These are phyloP conservation scores for Potorous gilbertii DNA, from an alignment of 2,797 vertebrate genomes.

Conservation along the genomic window DNA sequence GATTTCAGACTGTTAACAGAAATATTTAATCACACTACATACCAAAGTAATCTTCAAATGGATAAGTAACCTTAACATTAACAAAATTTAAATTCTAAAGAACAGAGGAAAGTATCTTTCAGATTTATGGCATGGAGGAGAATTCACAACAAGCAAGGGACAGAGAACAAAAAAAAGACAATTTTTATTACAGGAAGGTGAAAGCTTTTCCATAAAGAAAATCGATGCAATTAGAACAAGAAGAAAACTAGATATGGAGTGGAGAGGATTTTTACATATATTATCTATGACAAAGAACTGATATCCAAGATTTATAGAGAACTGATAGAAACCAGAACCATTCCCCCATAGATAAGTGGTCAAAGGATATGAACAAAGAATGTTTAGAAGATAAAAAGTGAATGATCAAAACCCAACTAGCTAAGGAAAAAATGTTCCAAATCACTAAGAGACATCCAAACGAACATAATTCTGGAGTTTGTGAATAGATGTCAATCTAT, in stretches of 20 bases:
- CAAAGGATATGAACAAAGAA: background rate
- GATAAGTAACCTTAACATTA: background rate
- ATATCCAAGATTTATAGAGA: background rate
- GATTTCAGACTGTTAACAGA: background rate
- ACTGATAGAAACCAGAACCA: background rate
- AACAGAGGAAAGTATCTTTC: too few relatives aligned
- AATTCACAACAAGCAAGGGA: background rate
- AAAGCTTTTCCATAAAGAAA: background rate
- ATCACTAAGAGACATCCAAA: background rate
- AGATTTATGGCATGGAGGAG: background rate
- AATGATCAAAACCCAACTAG: background rate
- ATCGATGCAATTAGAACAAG: background rate
- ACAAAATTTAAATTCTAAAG: background rate
- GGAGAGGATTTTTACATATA: background rate
- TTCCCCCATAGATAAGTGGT: background rate
- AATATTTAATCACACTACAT: background rate
- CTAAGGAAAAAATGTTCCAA: background rate
- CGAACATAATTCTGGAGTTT: background rate
- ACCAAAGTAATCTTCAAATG: background rate
- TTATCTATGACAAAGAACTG: background rate
- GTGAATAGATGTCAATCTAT: background rate
- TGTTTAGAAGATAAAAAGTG: background rate
- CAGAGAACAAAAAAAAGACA: background rate
- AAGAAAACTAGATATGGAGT: background rate
- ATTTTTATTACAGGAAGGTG: background rate